Evolutionary conservation across 1,140 invertebrate species (phyloP), one percentile per base, ranked within the genome.

Genomic region (Tetragnatha versicolor): DNA sequence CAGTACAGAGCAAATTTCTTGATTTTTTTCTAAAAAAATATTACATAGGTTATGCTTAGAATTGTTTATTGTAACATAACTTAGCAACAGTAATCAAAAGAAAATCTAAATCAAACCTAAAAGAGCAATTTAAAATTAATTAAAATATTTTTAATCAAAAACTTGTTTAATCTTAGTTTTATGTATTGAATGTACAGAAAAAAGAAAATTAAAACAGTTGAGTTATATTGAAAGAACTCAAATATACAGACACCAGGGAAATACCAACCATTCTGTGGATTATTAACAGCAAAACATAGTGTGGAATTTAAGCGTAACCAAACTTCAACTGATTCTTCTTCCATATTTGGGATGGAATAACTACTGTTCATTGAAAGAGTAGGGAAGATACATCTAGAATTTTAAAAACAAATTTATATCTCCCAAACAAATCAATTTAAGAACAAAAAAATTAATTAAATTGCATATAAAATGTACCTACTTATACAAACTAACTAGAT

Each of bases 241-340:
- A 2, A 45, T 1, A 45, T 2, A 14, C n/a, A 2, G 42, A 45
- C 42, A 2, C 12, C 12, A 14, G n/a, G 1, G n/a, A 45, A 14
- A 14, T 45, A 14, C 25, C 9, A 17, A 69, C 47, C 47, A 69
- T 69, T 69, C 17, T 69, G 66, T 12, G 66, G 66, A 35, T 69
- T 69, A 37, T 69, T 69, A 37, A 69, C 66, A 53, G 49, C 31
- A 69, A 69, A 69, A 25, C 66, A 69, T 5, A 69, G 37, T 49
- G 47, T 33, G 53, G 66, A 69, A 53, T 69, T 69, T 53, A 22
- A 14, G n/a, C 47, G 51, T 35, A 69, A 31, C 47, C 45, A 53
- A 17, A 69, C 35, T 9, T 55, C 49, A 37, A 35, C 14, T 31
- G 29, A 5, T 14, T 1, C 5, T 0, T 35, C 31, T 22, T 37